Base-by-base conservation (phyloP, 1,140 invertebrate genomes). In the Linepithema humile region DNA sequence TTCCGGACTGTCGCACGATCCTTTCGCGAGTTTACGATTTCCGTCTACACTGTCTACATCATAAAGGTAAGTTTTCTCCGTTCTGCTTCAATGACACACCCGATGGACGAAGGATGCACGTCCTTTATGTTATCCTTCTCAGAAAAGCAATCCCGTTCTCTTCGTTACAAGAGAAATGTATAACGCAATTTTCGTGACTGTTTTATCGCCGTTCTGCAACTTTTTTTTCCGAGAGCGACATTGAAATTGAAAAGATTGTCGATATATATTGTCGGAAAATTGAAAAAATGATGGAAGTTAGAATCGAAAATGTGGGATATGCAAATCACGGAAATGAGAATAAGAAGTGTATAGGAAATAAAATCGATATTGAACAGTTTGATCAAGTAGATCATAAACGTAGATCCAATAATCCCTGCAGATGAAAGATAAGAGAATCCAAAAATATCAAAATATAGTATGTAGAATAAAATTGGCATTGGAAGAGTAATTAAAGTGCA, bases 11-110 rank as follows among this genome's bases (percentile, higher is more conserved):
- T 84, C 84, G 65, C 62, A 70, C 80, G 65, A 59, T 77, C 72
- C 77, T 87, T 83, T 73, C 60, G 64, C 62, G 62, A 82, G 84
- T 82, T 88, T 83, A 84, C 82, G 85, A 84, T 85, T 83, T 88
- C 74, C 64, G 67, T 72, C 64, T 73, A 32, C 64, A 55, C 20
- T 78, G 35, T 78, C 60, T 82, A 85, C 48, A 70, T 55, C 48
- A 45, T 50, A 60, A 62, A 72, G 83, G 62, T 65, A 85, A 75
- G 64, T 88, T 88, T 67, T 43, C 32, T n/a, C 57, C 23, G 72
- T 88, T 88, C 69, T 70, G 64, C 53, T 69, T 64, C 83, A 32
- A 7, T 69, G 62, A 88, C 57, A 60, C 38, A 35, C 17, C 32
- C 57, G 32, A 60, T 6, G 26, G 20, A 48, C 38, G 12, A 38